Evolutionary conservation across 2,797 vertebrate species (phyloP).

Genomic region (Sandelia bainsii): DNA sequence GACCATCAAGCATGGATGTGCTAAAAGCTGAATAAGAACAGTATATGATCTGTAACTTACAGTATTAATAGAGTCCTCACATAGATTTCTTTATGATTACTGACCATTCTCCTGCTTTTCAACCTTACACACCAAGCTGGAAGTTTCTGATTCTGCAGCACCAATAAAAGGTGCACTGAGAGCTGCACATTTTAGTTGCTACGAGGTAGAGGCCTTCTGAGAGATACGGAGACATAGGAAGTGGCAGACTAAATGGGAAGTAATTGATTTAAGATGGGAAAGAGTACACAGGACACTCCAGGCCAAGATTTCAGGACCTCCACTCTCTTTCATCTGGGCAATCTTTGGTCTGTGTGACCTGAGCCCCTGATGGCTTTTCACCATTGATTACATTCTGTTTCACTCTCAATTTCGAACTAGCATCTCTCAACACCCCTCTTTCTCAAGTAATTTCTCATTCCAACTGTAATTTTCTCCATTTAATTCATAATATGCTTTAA

Average conservation of each 20-base stretch:
- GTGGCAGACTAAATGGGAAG: constrained; percentile 40
- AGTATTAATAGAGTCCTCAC: not conserved
- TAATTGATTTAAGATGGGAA: constrained; percentile 36
- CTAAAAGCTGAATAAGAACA: too few relatives aligned
- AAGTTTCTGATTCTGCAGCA: constrained; percentile 39
- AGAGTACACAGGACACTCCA: constrained; percentile 17
- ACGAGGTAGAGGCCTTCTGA: constrained; percentile 16
- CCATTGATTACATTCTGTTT: constrained; percentile 38
- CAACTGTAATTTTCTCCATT: constrained; percentile 6
- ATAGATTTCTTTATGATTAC: constrained; percentile 25
- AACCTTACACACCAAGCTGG: constrained; percentile 23
- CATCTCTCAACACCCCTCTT: not conserved
- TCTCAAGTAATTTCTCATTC: not conserved
- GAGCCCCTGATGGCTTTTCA: constrained; percentile 10
- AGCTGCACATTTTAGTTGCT: constrained; percentile 37
- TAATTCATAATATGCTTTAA: not conserved
- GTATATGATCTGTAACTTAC: too few relatives aligned
- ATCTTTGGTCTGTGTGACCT: constrained; percentile 39
- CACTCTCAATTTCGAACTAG: constrained; percentile 15
- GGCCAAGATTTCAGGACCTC: constrained; percentile 27
- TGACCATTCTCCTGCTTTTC: constrained; percentile 25
- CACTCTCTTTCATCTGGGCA: constrained; percentile 23
- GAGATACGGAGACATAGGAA: constrained; percentile 32
- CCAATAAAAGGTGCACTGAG: constrained; percentile 48
- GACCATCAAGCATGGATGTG: too few relatives aligned